Base-by-base conservation (phyloP, 2,888 invertebrate species). In the Myathropa florea region DNA sequence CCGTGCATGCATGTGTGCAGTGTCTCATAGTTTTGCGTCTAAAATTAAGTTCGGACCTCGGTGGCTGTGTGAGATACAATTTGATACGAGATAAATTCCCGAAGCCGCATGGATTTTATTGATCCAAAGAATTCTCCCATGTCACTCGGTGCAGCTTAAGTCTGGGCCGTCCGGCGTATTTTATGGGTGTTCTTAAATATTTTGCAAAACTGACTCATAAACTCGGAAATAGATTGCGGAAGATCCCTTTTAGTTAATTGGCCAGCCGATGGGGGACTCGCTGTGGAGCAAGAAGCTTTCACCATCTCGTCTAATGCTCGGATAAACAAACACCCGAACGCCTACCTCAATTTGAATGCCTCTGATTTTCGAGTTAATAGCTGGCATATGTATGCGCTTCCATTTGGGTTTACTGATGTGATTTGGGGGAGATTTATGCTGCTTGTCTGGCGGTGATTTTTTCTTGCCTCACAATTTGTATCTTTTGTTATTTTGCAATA, bases 151-250 rank as follows among this genome's bases (percentile, higher is more conserved):
- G 46, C 46, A 46, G 46, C 46, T 21, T 46, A 4, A 18, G 18
- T 46, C 7, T 46, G 18, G 18, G 33, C 33, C 33, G 6, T 7
- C 10, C 33, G 33, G 9, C 33, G 9, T 9, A 33, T 7, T 46
- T 46, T 46, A 46, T 46, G n/a, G 46, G 46, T n/a, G 46, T 46
- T 46, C 61, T 61, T 24, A 33, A 53, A 60, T 39, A 30, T 46
- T 77, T 61, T 61, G 71, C 68, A 77, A 60, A 46, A 61, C 28
- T 68, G 77, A 68, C n/a, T 77, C 77, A 77, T 77, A 23, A 21
- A 23, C 10, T 46, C 21, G 7, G 39, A 68, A 77, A 77, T 77
- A 68, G 77, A 77, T 33, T 4, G 60, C 33, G 77, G 68, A 77
- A 59, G 60, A 77, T 77, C 46, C 59, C 59, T 60, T 60, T 59